These are phyloP conservation scores for Psophia crepitans DNA, from an alignment of 2,113 vertebrate genomes.

Conservation along the genomic window DNA sequence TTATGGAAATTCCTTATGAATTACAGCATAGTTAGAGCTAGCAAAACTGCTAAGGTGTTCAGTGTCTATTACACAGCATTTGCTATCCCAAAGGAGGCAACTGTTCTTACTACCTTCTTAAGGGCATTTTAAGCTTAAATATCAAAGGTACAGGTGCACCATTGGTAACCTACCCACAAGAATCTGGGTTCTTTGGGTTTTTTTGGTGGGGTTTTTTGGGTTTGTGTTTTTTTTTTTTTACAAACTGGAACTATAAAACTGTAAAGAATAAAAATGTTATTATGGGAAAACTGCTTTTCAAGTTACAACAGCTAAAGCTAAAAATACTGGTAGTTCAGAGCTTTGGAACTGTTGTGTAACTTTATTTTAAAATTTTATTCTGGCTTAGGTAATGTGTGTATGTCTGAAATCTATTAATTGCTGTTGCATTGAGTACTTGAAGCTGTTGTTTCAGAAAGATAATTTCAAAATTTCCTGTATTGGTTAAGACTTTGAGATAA, in stretches of 20 bases:
- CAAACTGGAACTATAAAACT: neutral
- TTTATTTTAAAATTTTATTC: neutral
- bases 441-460: neutral
- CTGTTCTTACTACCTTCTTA: neutral
- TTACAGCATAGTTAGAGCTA: neutral
- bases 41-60: neutral
- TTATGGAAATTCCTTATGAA: neutral
- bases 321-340: neutral
- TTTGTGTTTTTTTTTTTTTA: too few species aligned
- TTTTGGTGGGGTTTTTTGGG: neutral
- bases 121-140: neutral
- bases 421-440: neutral
- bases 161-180: neutral
- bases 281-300: neutral
- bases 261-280: neutral
- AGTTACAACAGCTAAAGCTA: neutral
- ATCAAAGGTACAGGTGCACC: neutral
- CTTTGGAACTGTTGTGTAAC: neutral
- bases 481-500: neutral
- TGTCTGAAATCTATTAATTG: neutral
- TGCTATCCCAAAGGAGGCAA: neutral
- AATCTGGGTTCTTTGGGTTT: neutral
- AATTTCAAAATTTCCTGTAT: neutral
- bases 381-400: neutral
- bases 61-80: accelerated